Evolutionary conservation across 2,797 vertebrate species (phyloP).

Genomic region (Sebastolobus altivelis): DNA sequence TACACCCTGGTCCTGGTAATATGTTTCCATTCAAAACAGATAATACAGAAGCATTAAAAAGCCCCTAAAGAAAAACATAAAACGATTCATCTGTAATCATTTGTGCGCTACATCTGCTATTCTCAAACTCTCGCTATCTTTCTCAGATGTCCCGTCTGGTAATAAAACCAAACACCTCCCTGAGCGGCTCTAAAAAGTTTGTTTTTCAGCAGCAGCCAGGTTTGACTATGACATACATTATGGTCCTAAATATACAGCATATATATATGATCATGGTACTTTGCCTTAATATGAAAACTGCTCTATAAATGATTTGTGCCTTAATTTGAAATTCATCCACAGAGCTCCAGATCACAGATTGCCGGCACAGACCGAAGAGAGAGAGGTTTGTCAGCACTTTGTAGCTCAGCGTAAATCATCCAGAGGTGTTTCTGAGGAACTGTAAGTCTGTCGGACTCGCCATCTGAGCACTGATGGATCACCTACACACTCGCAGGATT

Average conservation of each 20-base stretch:
- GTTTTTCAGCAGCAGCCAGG: background rate
- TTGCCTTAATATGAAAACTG: conserved; percentile 50
- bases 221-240: conserved; percentile 14
- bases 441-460: conserved; percentile 60
- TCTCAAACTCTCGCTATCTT: background rate
- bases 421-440: conserved; percentile 60
- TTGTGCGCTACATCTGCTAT: background rate
- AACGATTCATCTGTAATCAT: background rate
- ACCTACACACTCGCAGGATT: conserved; percentile 20
- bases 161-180: conserved; percentile 8
- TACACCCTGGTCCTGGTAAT: background rate
- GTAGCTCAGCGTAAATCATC: conserved; percentile 60
- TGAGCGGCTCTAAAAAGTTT: background rate
- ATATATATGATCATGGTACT: conserved; percentile 30
- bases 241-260: conserved; percentile 19
- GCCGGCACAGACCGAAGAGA: conserved; percentile 35
- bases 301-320: conserved; percentile 45
- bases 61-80: background rate
- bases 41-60: background rate
- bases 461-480: conserved; percentile 61
- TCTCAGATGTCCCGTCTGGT: background rate
- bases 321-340: conserved; percentile 39
- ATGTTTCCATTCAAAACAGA: background rate
- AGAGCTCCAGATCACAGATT: conserved; percentile 27
- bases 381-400: conserved; percentile 74